These are phyloP conservation scores for Hyaena hyaena DNA, from an alignment of 2,113 vertebrate genomes.

Conservation along the genomic window DNA sequence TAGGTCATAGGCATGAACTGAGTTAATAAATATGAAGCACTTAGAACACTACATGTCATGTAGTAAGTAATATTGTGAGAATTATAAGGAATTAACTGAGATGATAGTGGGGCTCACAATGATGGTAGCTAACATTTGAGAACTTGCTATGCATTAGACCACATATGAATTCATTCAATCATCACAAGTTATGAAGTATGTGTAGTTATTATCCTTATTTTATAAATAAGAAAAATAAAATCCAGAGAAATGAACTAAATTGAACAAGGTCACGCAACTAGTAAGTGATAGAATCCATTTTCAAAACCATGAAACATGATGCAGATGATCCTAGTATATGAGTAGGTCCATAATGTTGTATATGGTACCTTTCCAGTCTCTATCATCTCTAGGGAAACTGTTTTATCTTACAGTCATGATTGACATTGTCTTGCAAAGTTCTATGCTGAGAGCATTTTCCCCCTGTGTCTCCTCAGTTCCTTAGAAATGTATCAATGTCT, in stretches of 20 bases:
- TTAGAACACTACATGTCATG: neutral
- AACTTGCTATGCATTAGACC: neutral
- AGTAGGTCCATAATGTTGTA: neutral
- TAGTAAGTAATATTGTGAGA: neutral
- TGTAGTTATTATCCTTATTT: neutral
- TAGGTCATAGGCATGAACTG: neutral
- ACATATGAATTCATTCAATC: neutral
- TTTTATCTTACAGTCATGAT: neutral
- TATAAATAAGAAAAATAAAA: neutral
- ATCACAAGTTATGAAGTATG: neutral
- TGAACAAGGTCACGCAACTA: neutral
- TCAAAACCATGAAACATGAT: neutral
- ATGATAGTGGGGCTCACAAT: neutral
- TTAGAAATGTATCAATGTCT: neutral
- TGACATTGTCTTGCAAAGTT: conserved; percentile 1
- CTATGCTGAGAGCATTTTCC: neutral
- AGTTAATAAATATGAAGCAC: neutral
- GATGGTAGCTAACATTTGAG: neutral
- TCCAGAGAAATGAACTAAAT: conserved; percentile 5
- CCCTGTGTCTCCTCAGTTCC: neutral
- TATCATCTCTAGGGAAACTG: neutral
- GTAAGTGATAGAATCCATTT: neutral
- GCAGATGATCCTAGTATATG: neutral
- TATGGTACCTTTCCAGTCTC: neutral
- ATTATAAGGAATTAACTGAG: neutral